phyloP scores from a whole-genome alignment of 2,888 invertebrate genomes.

The Yponomeuta sedellus region DNA sequence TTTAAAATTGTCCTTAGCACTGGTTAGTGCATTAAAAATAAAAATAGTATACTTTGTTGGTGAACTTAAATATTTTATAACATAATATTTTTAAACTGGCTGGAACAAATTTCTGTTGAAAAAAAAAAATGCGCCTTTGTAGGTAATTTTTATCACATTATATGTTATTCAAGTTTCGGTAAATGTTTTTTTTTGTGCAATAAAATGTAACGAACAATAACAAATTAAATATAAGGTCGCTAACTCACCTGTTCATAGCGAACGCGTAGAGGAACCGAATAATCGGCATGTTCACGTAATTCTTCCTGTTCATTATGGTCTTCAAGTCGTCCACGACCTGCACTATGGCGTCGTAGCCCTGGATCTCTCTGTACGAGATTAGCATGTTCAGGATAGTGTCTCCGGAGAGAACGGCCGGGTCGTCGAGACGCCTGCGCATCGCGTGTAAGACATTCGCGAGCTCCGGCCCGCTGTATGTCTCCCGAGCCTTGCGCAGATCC shows the following conservation, averaged over 20 bases:
- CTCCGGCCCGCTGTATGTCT: conserved; percentile 89
- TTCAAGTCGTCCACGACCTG: conserved; percentile 95
- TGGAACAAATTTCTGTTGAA: too few species aligned
- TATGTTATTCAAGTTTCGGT: too few species aligned
- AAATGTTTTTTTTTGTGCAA: too few species aligned
- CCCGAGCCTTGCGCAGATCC: conserved; percentile 94
- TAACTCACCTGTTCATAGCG: conserved; percentile 89
- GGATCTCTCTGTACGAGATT: conserved; percentile 92
- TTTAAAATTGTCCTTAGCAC: too few species aligned
- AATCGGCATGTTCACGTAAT: conserved; percentile 91
- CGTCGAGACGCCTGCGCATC: conserved; percentile 94
- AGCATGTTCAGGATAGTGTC: conserved; percentile 97
- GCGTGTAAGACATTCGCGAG: conserved; percentile 87
- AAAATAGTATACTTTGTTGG: too few species aligned
- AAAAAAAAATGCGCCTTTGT: too few species aligned
- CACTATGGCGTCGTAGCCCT: conserved; percentile 98
- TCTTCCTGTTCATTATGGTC: conserved; percentile 91
- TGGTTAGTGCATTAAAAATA: too few species aligned
- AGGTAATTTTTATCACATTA: too few species aligned
- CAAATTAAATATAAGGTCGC: neutral
- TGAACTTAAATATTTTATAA: too few species aligned
- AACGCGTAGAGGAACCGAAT: conserved; percentile 97
- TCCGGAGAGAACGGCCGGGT: conserved; percentile 96
- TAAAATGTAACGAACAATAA: too few species aligned
- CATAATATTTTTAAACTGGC: too few species aligned